Conservation (phyloP, 2,113 vertebrate genomes). For the Nicator chloris region DNA sequence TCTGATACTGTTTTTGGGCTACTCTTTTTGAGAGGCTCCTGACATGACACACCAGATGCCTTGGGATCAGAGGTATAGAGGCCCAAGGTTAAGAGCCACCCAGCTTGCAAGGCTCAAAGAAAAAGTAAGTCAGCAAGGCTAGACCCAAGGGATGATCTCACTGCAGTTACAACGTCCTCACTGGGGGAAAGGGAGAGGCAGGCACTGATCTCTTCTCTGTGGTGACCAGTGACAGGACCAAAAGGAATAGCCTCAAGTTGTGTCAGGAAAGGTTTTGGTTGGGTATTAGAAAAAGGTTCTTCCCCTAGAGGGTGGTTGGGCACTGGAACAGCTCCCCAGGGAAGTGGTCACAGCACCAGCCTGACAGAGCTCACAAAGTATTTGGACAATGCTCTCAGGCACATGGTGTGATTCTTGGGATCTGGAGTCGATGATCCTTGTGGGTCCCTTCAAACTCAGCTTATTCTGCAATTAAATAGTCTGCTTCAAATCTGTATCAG, state of each 20-base stretch:
- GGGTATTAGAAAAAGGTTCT: background rate
- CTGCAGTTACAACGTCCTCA: background rate
- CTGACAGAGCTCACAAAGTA: background rate
- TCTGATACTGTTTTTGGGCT: background rate
- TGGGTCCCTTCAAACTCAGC: background rate
- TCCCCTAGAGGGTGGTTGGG: fast-evolving
- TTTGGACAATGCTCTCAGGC: background rate
- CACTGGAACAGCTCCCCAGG: background rate
- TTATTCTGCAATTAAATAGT: background rate
- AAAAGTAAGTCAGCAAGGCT: background rate
- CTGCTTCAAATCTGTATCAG: background rate
- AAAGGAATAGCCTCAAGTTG: background rate
- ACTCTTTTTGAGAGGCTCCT: background rate
- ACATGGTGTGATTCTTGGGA: background rate
- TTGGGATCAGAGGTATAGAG: background rate
- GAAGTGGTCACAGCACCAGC: background rate
- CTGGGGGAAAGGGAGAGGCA: background rate
- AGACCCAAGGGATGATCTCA: background rate
- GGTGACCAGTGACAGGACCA: background rate
- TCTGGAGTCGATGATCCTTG: background rate
- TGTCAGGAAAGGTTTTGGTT: background rate
- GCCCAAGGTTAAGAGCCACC: background rate
- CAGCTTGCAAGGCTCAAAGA: background rate
- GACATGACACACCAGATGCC: background rate
- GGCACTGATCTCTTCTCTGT: background rate